A percentile compares a stretch with the other conserved stretches of the same genome.
Evolutionary conservation across 2,113 vertebrate genomes (phyloP).

Genomic region (Arenaria interpres): DNA sequence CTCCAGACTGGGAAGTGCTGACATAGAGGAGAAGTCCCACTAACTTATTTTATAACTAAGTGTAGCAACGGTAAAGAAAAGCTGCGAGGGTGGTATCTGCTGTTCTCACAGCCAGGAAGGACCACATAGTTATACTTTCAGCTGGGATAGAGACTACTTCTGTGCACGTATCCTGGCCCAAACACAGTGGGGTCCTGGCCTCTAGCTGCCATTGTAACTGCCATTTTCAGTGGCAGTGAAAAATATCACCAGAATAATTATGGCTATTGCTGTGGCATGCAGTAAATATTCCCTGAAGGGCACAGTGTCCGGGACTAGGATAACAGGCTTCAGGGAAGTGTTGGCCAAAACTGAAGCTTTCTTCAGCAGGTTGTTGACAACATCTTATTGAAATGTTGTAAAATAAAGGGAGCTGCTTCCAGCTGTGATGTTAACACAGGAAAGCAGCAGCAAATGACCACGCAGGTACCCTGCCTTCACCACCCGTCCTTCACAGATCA

Average conservation of each 20-base stretch:
- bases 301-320: rapidly evolving
- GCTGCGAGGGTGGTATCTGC: background rate
- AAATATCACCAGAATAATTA: background rate
- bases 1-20: background rate
- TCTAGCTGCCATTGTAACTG: background rate
- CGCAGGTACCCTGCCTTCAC: background rate
- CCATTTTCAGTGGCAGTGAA: background rate
- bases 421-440: background rate
- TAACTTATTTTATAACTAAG: background rate
- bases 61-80: background rate
- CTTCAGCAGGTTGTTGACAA: background rate
- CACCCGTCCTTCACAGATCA: background rate
- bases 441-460: background rate
- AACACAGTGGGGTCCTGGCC: background rate
- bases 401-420: background rate
- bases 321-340: background rate
- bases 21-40: background rate
- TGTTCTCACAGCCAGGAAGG: background rate
- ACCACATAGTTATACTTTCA: background rate
- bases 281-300: background rate
- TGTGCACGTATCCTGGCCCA: background rate
- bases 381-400: background rate
- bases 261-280: background rate
- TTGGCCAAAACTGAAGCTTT: background rate
- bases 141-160: background rate